Conservation (phyloP, 1,140 invertebrate species). For the Drosophila pruinosa region DNA sequence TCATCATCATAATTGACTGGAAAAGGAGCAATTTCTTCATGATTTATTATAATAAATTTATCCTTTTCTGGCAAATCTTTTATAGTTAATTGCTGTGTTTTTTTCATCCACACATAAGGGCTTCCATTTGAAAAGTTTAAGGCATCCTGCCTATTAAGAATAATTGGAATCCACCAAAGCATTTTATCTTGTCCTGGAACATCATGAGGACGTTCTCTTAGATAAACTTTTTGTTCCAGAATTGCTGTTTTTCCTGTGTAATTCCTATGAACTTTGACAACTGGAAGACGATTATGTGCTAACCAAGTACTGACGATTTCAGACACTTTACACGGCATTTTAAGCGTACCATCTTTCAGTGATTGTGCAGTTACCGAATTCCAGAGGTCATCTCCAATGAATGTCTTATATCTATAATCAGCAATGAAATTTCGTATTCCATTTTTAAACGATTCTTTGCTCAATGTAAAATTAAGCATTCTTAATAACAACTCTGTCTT, state of each 20-base stretch:
- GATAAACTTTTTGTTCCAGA: constrained; percentile 88
- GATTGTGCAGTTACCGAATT: constrained; percentile 88
- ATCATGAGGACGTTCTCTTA: constrained; percentile 87
- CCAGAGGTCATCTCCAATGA: constrained; percentile 92
- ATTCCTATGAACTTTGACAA: constrained; percentile 89
- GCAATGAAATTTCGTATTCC: constrained; percentile 89
- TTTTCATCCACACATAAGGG: constrained; percentile 86
- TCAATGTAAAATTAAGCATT: constrained; percentile 95
- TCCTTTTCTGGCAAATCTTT: constrained; percentile 84
- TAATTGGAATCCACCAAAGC: constrained; percentile 88
- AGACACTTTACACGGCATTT: constrained; percentile 85
- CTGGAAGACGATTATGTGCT: constrained; percentile 90
- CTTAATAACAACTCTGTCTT: constrained; percentile 94
- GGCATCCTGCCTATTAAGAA: constrained; percentile 84
- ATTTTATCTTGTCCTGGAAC: constrained; percentile 86
- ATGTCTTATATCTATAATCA: constrained; percentile 88
- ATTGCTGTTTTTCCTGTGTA: constrained; percentile 86
- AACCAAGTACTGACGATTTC: constrained; percentile 92
- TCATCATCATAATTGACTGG: constrained; percentile 91
- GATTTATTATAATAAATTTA: constrained; percentile 89
- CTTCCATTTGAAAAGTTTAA: constrained; percentile 85
- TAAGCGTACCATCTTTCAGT: constrained; percentile 84
- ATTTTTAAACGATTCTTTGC: constrained; percentile 89
- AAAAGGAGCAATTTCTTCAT: constrained; percentile 92
- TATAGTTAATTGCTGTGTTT: constrained; percentile 83